These are phyloP conservation scores for Calycopis cecrops DNA, from an alignment of 1,140 invertebrate species.

Conservation along the genomic window DNA sequence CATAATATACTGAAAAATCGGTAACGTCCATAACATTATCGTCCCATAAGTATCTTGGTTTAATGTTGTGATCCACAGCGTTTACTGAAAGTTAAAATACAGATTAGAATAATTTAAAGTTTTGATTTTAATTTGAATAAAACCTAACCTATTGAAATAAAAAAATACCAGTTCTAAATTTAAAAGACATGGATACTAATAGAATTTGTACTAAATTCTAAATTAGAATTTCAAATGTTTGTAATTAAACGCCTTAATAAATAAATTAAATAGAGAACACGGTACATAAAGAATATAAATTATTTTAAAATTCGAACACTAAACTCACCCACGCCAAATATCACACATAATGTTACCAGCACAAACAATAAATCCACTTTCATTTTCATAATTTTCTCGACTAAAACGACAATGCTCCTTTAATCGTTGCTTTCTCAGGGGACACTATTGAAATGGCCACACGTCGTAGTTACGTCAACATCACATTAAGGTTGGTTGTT, in stretches of 20 bases:
- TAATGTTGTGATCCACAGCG: neutral
- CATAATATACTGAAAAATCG: conserved; percentile 68
- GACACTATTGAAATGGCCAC: conserved; percentile 55
- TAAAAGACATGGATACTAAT: neutral
- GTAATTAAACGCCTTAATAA: neutral
- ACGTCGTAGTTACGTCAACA: conserved; percentile 43
- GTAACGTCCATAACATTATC: conserved; percentile 56
- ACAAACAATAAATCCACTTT: conserved; percentile 39
- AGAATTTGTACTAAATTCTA: neutral
- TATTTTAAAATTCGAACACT: neutral
- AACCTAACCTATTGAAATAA: too few relatives aligned
- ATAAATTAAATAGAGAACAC: neutral
- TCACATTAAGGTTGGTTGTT: conserved; percentile 41
- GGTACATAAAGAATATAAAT: too few relatives aligned
- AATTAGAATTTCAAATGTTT: neutral
- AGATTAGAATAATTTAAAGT: neutral
- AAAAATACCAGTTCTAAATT: neutral
- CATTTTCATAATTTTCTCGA: conserved; percentile 44
- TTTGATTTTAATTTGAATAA: neutral
- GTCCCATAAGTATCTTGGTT: conserved; percentile 13
- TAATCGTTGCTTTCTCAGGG: conserved; percentile 49
- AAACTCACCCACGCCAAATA: conserved; percentile 31
- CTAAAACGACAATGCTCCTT: conserved; percentile 17
- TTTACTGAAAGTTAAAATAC: conserved; percentile 11
- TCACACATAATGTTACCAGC: conserved; percentile 22